phyloP scores from a whole-genome alignment of 2,888 invertebrate genomes.

The Palloptera scutellata region DNA sequence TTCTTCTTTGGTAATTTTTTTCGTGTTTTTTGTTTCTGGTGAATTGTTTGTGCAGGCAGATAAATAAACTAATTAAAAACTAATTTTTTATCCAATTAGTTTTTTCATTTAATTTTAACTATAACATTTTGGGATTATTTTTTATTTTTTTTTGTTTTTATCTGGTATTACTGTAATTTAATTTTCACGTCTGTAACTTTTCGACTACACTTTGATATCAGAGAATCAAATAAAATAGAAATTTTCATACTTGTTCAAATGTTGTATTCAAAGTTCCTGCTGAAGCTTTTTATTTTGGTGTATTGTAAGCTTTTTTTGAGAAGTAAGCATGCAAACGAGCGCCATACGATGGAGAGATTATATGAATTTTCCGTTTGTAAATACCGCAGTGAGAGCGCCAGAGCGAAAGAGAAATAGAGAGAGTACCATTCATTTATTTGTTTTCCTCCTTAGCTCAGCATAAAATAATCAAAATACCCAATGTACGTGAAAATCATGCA shows the following conservation, averaged over 20 bases:
- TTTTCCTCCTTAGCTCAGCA: background rate
- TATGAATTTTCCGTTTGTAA: background rate
- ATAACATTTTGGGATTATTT: slow-evolving; percentile 21
- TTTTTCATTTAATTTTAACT: slow-evolving; percentile 20
- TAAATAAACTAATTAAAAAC: too few species aligned
- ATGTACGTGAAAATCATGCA: too few species aligned
- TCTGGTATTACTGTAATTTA: background rate
- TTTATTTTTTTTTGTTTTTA: slow-evolving; percentile 17
- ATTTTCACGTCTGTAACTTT: slow-evolving; percentile 45
- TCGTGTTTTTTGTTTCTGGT: slow-evolving; percentile 45
- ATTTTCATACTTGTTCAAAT: slow-evolving; percentile 33
- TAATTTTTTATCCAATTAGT: too few species aligned
- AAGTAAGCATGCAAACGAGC: slow-evolving; percentile 5
- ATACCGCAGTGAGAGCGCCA: background rate
- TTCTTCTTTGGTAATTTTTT: slow-evolving; percentile 38
- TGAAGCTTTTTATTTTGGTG: slow-evolving; percentile 13
- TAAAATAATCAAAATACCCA: too few species aligned
- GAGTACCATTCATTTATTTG: background rate
- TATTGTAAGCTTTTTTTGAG: slow-evolving; percentile 23
- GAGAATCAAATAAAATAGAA: slow-evolving; percentile 26
- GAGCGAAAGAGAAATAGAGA: background rate
- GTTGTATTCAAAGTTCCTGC: slow-evolving; percentile 34
- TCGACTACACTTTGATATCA: slow-evolving; percentile 30
- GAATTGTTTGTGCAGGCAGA: too few species aligned
- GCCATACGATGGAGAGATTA: slow-evolving; percentile 13